Percentiles rank a stretch among this genome's conserved stretches.
phyloP scores from a whole-genome alignment of 2,797 vertebrate species.

The Pseudopleuronectes americanus region DNA sequence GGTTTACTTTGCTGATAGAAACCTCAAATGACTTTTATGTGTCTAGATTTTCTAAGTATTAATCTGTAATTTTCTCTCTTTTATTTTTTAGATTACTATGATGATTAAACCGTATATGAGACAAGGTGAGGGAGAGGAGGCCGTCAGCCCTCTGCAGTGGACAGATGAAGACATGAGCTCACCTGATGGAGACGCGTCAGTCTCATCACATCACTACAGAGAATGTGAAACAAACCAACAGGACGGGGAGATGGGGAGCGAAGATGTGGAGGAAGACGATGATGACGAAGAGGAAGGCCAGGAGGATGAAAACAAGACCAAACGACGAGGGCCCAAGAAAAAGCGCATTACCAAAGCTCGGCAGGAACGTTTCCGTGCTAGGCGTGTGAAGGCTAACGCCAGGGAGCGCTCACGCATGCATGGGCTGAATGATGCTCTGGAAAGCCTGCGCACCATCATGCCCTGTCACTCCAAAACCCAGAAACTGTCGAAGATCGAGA shows the following conservation, averaged over 20 bases:
- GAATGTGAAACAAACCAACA: slow-evolving; percentile 57
- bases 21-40: not conserved
- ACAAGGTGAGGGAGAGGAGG: slow-evolving; percentile 85
- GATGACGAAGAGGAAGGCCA: slow-evolving; percentile 90
- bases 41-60: no score
- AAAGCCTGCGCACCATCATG: slow-evolving; percentile 94
- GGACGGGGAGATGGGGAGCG: slow-evolving; percentile 77
- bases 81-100: slow-evolving; percentile 76
- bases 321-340: slow-evolving; percentile 94
- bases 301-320: slow-evolving; percentile 88
- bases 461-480: slow-evolving; percentile 98
- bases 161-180: slow-evolving; percentile 85
- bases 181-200: slow-evolving; percentile 83
- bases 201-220: slow-evolving; percentile 70
- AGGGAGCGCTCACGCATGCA: slow-evolving; percentile 95
- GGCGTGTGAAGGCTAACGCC: slow-evolving; percentile 94
- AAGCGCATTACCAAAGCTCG: slow-evolving; percentile 97
- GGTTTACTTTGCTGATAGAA: not conserved
- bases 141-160: slow-evolving; percentile 87
- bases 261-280: slow-evolving; percentile 84
- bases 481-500: slow-evolving; percentile 98
- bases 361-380: slow-evolving; percentile 90
- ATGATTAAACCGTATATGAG: slow-evolving; percentile 88
- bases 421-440: slow-evolving; percentile 93
- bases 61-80: slow-evolving; percentile 21